Evolutionary conservation across 2,888 invertebrate genomes (phyloP).

Genomic region (Blera fallax): DNA sequence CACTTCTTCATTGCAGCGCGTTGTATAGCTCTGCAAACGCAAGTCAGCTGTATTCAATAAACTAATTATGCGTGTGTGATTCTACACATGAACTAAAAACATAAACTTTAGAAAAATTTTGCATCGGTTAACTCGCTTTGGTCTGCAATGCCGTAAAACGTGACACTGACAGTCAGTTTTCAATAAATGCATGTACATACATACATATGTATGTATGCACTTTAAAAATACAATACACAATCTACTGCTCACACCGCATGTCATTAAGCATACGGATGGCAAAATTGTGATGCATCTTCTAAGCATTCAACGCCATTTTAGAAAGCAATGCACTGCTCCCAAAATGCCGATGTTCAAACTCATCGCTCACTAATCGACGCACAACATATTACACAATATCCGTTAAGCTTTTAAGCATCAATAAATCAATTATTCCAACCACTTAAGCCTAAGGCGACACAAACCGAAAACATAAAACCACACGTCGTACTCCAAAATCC

Average conservation of each 20-base stretch:
- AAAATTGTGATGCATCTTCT: background rate
- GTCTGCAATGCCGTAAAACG: too few relatives aligned
- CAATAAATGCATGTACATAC: too few relatives aligned
- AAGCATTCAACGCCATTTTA: background rate
- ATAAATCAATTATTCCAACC: slow-evolving; percentile 49
- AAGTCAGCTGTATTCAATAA: too few relatives aligned
- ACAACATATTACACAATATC: slow-evolving; percentile 34
- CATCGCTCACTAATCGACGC: background rate
- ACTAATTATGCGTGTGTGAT: too few relatives aligned
- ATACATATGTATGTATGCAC: too few relatives aligned
- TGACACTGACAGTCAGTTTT: too few relatives aligned
- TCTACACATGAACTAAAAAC: too few relatives aligned
- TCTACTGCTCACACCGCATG: background rate
- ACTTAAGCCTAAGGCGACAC: slow-evolving; percentile 35
- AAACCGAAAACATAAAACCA: slow-evolving; percentile 1
- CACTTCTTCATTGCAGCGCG: too few relatives aligned
- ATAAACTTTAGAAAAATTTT: too few relatives aligned
- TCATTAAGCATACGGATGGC: background rate
- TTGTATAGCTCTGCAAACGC: too few relatives aligned
- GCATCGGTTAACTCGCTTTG: too few relatives aligned
- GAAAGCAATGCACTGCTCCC: slow-evolving; percentile 29
- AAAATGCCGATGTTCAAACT: background rate
- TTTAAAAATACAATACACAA: too few relatives aligned
- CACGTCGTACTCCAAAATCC: slow-evolving; percentile 21
- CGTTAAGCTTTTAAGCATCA: slow-evolving; percentile 10